A percentile compares a stretch with the other conserved stretches of the same genome.
These are phyloP conservation scores for Parauchenoglanis ngamensis DNA, from an alignment of 2,797 vertebrate genomes.

Conservation along the genomic window DNA sequence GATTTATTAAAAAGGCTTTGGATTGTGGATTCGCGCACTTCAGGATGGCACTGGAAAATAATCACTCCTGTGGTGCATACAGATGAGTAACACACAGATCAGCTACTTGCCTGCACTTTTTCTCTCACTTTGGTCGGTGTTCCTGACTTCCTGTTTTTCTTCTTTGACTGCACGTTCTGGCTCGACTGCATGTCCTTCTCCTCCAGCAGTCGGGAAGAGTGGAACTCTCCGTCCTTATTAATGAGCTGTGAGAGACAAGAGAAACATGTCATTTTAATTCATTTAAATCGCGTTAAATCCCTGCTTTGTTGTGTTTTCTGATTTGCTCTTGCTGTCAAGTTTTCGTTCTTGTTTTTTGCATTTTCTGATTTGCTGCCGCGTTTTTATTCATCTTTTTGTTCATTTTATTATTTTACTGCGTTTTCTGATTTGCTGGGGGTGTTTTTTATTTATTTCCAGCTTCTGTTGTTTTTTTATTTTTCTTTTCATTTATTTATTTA, in stretches of 20 bases:
- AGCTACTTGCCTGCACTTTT: slow-evolving; percentile 70
- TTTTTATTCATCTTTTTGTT: background rate
- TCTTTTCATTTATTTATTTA: too few relatives aligned
- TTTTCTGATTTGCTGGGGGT: background rate
- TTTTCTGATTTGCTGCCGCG: background rate
- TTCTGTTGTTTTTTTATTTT: too few relatives aligned
- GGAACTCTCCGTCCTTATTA: slow-evolving; percentile 79
- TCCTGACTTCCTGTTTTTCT: slow-evolving; percentile 89
- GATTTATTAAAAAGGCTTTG: background rate
- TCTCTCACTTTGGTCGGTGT: slow-evolving; percentile 75
- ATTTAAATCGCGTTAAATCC: background rate
- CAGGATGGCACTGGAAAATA: background rate
- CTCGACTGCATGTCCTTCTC: slow-evolving; percentile 76
- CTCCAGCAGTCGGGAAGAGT: slow-evolving; percentile 75
- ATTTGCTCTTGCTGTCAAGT: background rate
- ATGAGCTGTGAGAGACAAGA: slow-evolving; percentile 68
- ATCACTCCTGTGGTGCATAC: background rate
- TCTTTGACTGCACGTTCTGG: slow-evolving; percentile 84
- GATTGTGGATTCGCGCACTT: background rate
- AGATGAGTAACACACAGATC: background rate
- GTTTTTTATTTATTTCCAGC: background rate
- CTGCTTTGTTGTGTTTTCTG: background rate
- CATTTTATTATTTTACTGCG: background rate
- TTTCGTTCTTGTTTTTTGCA: background rate
- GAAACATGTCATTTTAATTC: background rate